A percentile compares a stretch with the other conserved stretches of the same genome.
Conservation (phyloP, 2,797 vertebrate species). For the Melanotaenia boesemani region DNA sequence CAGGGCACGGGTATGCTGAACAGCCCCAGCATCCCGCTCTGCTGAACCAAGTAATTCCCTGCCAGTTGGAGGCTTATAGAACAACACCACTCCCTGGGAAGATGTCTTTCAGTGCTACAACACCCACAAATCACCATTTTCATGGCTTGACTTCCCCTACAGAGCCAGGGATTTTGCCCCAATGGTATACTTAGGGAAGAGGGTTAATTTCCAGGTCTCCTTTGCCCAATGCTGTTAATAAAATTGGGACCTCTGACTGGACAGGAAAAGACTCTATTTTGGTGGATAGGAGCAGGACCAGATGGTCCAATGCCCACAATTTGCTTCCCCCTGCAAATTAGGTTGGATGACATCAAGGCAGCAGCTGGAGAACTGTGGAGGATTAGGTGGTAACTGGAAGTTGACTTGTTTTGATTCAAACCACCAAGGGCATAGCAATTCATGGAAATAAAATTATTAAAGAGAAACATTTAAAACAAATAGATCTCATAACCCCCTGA, state of each 20-base stretch:
- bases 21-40: slow-evolving; percentile 68
- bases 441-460: slow-evolving; percentile 2
- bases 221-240: slow-evolving; percentile 74
- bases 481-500: background rate
- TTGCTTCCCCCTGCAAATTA: slow-evolving; percentile 76
- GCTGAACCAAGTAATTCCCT: slow-evolving; percentile 79
- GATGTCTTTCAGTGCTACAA: slow-evolving; percentile 71
- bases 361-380: slow-evolving; percentile 60
- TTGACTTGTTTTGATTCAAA: slow-evolving; percentile 49
- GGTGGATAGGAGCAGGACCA: slow-evolving; percentile 69
- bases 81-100: slow-evolving; percentile 57
- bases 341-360: slow-evolving; percentile 73
- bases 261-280: slow-evolving; percentile 76
- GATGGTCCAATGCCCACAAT: slow-evolving; percentile 82
- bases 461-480: background rate
- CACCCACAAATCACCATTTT: slow-evolving; percentile 79
- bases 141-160: slow-evolving; percentile 69
- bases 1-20: slow-evolving; percentile 62
- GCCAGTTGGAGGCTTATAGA: slow-evolving; percentile 69
- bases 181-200: slow-evolving; percentile 56
- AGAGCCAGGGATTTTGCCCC: slow-evolving; percentile 50
- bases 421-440: slow-evolving; percentile 24
- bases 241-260: slow-evolving; percentile 77
- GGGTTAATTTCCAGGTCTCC: slow-evolving; percentile 75
- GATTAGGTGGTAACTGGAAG: slow-evolving; percentile 50